phyloP scores from a whole-genome alignment of 2,888 invertebrate species.

The Hemaris fuciformis region DNA sequence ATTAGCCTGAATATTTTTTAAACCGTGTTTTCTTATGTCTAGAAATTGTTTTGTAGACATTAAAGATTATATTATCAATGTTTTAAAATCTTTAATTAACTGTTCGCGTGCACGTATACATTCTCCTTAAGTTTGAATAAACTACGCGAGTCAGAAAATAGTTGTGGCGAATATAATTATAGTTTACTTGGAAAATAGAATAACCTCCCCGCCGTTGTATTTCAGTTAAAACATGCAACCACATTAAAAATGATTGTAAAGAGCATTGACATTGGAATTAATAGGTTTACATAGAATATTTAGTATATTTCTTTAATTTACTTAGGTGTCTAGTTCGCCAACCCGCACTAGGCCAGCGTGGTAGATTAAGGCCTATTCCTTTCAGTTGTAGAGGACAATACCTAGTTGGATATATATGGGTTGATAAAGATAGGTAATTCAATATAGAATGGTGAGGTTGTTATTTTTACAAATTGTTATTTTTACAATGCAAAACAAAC shows the following conservation, averaged over 20 bases:
- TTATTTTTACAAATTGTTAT: too few species aligned
- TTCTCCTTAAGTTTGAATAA: conserved; percentile 10
- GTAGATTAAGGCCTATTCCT: too few species aligned
- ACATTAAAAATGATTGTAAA: too few species aligned
- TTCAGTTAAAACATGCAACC: background rate
- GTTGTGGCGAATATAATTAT: conserved; percentile 10
- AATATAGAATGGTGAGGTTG: too few species aligned
- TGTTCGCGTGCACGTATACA: conserved; percentile 29
- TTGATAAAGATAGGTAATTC: too few species aligned
- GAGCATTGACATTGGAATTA: too few species aligned
- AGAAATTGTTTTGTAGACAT: background rate
- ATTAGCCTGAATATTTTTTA: background rate
- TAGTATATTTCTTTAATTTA: too few species aligned
- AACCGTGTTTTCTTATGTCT: background rate
- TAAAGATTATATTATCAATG: conserved; percentile 18
- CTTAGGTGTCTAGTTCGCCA: too few species aligned
- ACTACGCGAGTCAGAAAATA: background rate
- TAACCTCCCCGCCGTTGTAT: background rate
- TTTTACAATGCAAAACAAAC: conserved; percentile 3
- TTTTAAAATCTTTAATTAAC: conserved; percentile 29
- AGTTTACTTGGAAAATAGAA: background rate
- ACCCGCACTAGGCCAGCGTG: too few species aligned
- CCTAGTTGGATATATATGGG: too few species aligned
- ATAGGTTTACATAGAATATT: too few species aligned
- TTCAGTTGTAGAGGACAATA: too few species aligned